Conservation (phyloP, 2,797 vertebrate species). For the Pempheris klunzingeri region DNA sequence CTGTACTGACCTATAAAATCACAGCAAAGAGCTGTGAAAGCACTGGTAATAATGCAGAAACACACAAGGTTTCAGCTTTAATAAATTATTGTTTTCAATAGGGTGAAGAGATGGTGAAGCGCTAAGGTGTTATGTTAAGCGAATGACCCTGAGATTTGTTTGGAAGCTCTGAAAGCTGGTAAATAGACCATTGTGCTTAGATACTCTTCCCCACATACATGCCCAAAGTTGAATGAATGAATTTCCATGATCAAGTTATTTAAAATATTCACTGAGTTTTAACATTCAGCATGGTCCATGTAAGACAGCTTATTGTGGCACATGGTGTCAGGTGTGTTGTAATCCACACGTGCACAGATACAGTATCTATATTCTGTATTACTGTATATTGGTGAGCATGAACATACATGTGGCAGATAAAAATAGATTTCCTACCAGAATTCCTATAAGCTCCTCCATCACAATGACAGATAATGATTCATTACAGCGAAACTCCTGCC, state of each 20-base stretch:
- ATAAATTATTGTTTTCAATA: not conserved
- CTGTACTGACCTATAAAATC: slow-evolving; percentile 9
- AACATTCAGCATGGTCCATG: not conserved
- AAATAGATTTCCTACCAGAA: slow-evolving; percentile 58
- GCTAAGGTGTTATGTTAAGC: slow-evolving; percentile 6
- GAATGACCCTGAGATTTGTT: slow-evolving; percentile 9
- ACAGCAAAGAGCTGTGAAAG: slow-evolving; percentile 11
- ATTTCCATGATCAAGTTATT: not conserved
- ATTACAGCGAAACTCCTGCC: slow-evolving; percentile 51
- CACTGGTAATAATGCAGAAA: not conserved
- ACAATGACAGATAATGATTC: slow-evolving; percentile 65
- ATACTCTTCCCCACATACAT: not conserved
- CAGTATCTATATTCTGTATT: not conserved
- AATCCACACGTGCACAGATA: not conserved
- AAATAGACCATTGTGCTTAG: not conserved
- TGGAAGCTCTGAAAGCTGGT: not conserved
- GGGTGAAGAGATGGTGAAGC: not conserved
- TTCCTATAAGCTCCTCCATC: slow-evolving; percentile 55
- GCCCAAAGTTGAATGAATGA: not conserved
- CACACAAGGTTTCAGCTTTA: slow-evolving; percentile 1
- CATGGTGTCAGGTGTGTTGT: not conserved
- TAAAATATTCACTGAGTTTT: not conserved
- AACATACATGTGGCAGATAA: slow-evolving; percentile 54
- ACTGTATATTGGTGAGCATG: slow-evolving; percentile 18
- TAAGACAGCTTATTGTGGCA: no score